Evolutionary conservation across 2,888 invertebrate species (phyloP).

Genomic region (Limnephilus marmoratus): DNA sequence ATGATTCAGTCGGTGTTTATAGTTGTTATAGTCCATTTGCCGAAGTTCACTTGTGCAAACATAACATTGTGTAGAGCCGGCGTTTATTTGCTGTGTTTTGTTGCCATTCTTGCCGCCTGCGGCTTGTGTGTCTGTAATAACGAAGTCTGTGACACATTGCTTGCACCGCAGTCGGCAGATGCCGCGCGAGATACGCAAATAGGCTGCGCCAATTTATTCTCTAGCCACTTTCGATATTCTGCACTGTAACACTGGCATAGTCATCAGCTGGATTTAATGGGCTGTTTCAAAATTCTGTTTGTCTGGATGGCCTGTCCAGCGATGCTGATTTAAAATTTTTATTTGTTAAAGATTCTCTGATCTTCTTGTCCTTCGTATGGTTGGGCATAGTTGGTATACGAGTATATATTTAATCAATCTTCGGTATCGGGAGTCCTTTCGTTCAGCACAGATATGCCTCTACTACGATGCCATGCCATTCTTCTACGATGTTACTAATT

Average conservation of each 20-base stretch:
- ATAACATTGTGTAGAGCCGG: neutral
- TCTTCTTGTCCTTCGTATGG: too few species aligned
- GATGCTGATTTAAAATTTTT: neutral
- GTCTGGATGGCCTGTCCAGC: neutral
- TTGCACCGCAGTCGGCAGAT: neutral
- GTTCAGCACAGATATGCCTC: too few species aligned
- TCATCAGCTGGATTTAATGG: neutral
- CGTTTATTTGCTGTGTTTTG: slow-evolving; percentile 14
- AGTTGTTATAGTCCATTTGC: neutral
- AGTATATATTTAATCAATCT: too few species aligned
- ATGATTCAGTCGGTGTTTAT: slow-evolving; percentile 4
- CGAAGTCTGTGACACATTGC: neutral
- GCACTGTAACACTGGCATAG: neutral
- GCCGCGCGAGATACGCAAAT: neutral
- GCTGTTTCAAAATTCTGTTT: neutral
- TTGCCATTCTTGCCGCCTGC: neutral
- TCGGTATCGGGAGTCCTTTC: too few species aligned
- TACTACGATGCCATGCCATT: too few species aligned
- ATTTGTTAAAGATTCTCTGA: neutral
- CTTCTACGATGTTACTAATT: too few species aligned
- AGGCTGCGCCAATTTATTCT: neutral
- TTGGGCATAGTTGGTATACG: too few species aligned
- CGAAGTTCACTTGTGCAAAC: slow-evolving; percentile 29
- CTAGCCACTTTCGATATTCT: neutral
- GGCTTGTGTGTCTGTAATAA: neutral